phyloP scores from a whole-genome alignment of 1,140 invertebrate genomes.

The Amphibalanus amphitrite region DNA sequence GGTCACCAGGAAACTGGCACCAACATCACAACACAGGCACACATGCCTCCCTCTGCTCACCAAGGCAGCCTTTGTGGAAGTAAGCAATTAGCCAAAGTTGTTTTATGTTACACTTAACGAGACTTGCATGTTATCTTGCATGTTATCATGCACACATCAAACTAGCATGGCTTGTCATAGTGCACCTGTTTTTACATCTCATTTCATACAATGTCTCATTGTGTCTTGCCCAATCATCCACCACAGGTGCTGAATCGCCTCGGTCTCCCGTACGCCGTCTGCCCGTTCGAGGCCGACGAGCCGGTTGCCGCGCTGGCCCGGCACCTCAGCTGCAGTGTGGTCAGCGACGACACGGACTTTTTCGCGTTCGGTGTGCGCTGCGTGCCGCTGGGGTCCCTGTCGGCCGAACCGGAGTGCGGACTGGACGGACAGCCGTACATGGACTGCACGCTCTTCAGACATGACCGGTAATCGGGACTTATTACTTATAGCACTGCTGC shows the following conservation, averaged over 20 bases:
- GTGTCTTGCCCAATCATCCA: too few species aligned
- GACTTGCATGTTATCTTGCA: too few species aligned
- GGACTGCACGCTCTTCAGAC: not conserved
- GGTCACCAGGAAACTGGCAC: not conserved
- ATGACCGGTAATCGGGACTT: not conserved
- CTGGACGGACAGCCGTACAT: not conserved
- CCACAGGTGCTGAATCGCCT: too few species aligned
- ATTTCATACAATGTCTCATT: too few species aligned
- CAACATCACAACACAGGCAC: not conserved
- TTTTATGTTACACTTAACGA: too few species aligned
- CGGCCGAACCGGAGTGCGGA: not conserved
- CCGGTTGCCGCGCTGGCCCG: not conserved
- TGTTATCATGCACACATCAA: too few species aligned
- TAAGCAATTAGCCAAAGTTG: not conserved
- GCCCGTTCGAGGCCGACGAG: not conserved
- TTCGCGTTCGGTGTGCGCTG: not conserved
- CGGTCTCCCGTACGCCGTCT: not conserved
- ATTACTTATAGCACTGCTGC: too few species aligned
- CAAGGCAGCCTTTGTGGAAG: not conserved
- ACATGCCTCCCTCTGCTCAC: not conserved
- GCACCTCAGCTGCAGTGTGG: not conserved
- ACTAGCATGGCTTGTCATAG: too few species aligned
- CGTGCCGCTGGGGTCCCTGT: not conserved
- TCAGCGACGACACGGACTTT: constrained; percentile 2
- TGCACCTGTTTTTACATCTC: too few species aligned